Base-by-base conservation (phyloP, 2,113 vertebrate genomes). In the Eudyptes chrysolophus region DNA sequence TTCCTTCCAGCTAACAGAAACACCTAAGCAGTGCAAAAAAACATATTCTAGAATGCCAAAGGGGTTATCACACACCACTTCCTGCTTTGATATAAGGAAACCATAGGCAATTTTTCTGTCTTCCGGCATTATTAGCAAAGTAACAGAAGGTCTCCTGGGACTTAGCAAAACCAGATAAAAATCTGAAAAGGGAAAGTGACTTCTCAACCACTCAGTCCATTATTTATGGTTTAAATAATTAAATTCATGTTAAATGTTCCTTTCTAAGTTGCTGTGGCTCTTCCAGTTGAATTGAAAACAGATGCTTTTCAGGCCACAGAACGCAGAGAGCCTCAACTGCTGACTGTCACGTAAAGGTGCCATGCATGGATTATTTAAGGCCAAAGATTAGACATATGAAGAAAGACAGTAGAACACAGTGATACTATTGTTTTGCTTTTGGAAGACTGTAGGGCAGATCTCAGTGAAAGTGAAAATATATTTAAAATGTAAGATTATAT, bases 1-100 rank as follows among this genome's bases (percentile, higher is more conserved):
- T 99, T 99, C 97, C 99, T 99, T 92, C 99, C 99, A 74, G 99
- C 99, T 97, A 99, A 98, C 91, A 99, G 98, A 98, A 99, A 99
- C 89, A 99, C 99, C 99, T 99, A 95, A 64, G 90, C 85, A 96
- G 96, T 84, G 49, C 20, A 84, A 76, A 92, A 89, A 88, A 90
- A 19, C 11, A 66, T 5, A 46, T 69, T 94, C 81, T 57, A 90
- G 84, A 92, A 64, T 77, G 46, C 83, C 80, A 64, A 65, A 95
- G 32, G 51, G 48, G 34, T 65, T 85, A 91, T 81, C 29, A 62
- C 54, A 87, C 54, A 77, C 16, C 62, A 69, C 30, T 32, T 69
- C 29, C 74, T 83, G n/a, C 75, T 92, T 70, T 58, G 79, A 90
- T 25, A 77, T 16, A 40, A 79, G 36, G 48, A 85, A 78, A 84